phyloP scores from a whole-genome alignment of 2,888 invertebrate species.

The Entomobrya proxima region DNA sequence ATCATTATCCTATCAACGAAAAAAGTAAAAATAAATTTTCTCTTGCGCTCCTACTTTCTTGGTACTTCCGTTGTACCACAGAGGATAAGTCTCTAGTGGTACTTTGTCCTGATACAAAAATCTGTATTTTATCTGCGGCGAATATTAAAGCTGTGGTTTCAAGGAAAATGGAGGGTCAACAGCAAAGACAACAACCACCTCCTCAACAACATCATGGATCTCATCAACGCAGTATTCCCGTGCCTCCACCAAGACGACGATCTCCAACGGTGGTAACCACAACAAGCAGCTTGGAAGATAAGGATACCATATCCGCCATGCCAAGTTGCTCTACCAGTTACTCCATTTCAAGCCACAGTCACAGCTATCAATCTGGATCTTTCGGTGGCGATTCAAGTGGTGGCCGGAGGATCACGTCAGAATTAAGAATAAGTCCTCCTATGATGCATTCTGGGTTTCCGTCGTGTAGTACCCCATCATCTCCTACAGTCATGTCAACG shows the following conservation, averaged over 20 bases:
- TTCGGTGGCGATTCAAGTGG: slow-evolving; percentile 8
- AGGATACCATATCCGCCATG: not conserved
- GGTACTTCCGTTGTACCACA: not conserved
- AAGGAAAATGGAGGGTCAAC: slow-evolving; percentile 40
- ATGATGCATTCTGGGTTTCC: not conserved
- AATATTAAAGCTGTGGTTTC: not conserved
- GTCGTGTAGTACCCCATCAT: slow-evolving; percentile 4
- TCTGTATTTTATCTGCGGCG: not conserved
- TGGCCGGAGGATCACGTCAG: slow-evolving; percentile 22
- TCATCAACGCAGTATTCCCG: slow-evolving; percentile 34
- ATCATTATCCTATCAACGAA: slow-evolving; percentile 33
- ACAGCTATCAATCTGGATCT: slow-evolving; percentile 11
- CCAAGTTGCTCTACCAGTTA: slow-evolving; percentile 18
- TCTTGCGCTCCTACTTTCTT: not conserved
- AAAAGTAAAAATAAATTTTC: slow-evolving; percentile 21
- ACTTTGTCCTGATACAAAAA: not conserved
- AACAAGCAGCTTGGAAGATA: slow-evolving; percentile 39
- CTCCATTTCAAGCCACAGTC: not conserved
- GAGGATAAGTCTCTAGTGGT: not conserved
- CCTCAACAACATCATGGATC: no score
- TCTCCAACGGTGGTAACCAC: slow-evolving; percentile 58
- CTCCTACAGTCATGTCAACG: slow-evolving; percentile 45
- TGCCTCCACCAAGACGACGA: slow-evolving; percentile 34
- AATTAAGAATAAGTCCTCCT: slow-evolving; percentile 39
- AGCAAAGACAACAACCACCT: not conserved